These are phyloP conservation scores for Pantherophis vulpinus DNA, from an alignment of 2,797 vertebrate species.

Conservation along the genomic window DNA sequence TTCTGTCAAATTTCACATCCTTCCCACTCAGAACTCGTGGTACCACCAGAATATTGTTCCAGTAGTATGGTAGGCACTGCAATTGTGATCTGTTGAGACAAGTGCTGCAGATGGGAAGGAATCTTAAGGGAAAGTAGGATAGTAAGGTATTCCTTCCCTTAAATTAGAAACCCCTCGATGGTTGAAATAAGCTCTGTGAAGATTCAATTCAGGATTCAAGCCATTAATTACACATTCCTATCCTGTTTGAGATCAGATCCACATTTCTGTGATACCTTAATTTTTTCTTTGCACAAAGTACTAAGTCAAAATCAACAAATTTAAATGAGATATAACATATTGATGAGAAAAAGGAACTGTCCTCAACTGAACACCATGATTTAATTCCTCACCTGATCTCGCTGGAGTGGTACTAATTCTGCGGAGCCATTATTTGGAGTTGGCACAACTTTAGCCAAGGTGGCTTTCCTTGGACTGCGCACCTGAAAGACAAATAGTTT, in stretches of 20 bases:
- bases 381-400: slow-evolving; percentile 80
- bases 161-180: background rate
- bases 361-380: background rate
- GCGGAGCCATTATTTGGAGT: slow-evolving; percentile 93
- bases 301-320: background rate
- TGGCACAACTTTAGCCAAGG: slow-evolving; percentile 89
- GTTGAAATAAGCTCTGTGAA: background rate
- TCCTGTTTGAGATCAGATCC: background rate
- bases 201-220: background rate
- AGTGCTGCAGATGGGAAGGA: background rate
- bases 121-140: background rate
- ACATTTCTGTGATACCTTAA: background rate
- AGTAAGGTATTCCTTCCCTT: background rate
- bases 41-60: background rate
- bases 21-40: background rate
- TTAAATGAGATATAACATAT: background rate
- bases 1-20: background rate
- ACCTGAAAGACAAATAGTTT: slow-evolving; percentile 71
- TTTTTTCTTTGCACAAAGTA: background rate
- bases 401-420: slow-evolving; percentile 86
- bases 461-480: slow-evolving; percentile 81
- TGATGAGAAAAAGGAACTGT: background rate
- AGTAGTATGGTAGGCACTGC: background rate
- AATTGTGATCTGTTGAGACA: background rate
- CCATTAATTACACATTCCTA: no score